These are phyloP conservation scores for Clavelina lepadiformis DNA, from an alignment of 23 tunicate species.

Conservation along the genomic window DNA sequence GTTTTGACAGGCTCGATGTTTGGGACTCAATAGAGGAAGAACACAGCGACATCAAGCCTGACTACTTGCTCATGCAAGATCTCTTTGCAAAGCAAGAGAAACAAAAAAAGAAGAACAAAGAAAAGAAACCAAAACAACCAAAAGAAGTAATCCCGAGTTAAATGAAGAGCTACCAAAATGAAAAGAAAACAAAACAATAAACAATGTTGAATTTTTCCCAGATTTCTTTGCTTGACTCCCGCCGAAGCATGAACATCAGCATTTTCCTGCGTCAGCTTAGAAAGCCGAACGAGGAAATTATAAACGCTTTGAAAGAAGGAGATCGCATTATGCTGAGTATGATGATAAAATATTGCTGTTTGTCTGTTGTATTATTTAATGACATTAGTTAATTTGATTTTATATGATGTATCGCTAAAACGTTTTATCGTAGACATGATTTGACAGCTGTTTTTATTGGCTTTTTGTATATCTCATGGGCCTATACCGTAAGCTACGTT, in stretches of 20 bases:
- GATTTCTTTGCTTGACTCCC: slow-evolving; percentile 46
- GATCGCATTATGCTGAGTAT: slow-evolving; percentile 30
- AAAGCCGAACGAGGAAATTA: slow-evolving; percentile 39
- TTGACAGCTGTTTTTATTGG: no score
- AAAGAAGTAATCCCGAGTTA: slow-evolving; percentile 22
- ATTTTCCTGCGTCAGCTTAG: slow-evolving; percentile 74
- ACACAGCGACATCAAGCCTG: slow-evolving; percentile 26
- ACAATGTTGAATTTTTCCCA: no score
- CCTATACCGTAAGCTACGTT: background rate
- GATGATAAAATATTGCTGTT: no score
- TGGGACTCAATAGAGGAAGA: slow-evolving; percentile 30
- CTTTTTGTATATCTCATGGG: no score
- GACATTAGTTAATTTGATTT: no score
- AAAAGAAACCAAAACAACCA: slow-evolving; percentile 35
- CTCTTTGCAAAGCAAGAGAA: slow-evolving; percentile 55
- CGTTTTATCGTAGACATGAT: no score
- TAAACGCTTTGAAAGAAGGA: slow-evolving; percentile 26
- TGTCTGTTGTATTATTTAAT: no score
- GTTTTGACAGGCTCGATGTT: background rate
- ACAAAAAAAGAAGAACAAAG: slow-evolving; percentile 24
- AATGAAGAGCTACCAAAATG: no score
- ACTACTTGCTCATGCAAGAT: slow-evolving; percentile 50
- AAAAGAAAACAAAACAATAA: no score
- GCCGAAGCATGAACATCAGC: slow-evolving; percentile 62
- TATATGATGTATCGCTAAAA: no score